These are phyloP conservation scores for Aplodontia rufa DNA, from an alignment of 2,113 vertebrate genomes.

Conservation along the genomic window DNA sequence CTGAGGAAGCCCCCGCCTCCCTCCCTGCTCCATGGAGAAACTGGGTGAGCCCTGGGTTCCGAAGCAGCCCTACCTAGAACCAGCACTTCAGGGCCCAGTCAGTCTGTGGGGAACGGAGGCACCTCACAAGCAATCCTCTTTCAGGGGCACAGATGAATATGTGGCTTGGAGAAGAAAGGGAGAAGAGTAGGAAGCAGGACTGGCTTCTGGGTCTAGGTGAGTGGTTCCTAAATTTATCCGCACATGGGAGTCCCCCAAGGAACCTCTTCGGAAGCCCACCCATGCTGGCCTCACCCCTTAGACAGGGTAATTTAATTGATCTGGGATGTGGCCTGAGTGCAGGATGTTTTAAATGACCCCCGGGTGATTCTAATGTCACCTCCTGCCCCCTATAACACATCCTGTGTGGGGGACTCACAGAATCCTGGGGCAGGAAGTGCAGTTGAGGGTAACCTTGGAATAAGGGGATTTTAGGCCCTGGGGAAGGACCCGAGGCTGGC, in stretches of 20 bases:
- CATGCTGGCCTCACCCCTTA: background rate
- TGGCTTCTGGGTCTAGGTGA: background rate
- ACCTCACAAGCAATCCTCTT: background rate
- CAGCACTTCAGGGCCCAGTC: background rate
- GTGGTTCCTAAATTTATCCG: background rate
- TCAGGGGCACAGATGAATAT: background rate
- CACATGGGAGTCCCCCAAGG: background rate
- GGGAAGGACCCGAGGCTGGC: background rate
- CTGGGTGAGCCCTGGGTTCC: background rate
- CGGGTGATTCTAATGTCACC: too few species aligned
- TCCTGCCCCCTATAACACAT: background rate
- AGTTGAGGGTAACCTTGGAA: background rate
- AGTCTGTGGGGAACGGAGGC: background rate
- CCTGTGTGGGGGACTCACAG: fast-evolving
- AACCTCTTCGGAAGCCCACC: background rate
- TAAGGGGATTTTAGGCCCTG: background rate
- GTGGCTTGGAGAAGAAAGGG: background rate
- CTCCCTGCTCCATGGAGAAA: background rate
- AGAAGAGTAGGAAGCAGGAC: background rate
- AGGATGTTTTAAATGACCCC: background rate
- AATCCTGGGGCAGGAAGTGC: background rate
- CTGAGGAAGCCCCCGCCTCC: fast-evolving
- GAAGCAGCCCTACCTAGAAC: background rate
- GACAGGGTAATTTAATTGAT: background rate
- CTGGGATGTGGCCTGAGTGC: background rate